These are phyloP conservation scores for Brachypalpus laphriformis DNA, from an alignment of 2,888 invertebrate genomes.

Conservation along the genomic window DNA sequence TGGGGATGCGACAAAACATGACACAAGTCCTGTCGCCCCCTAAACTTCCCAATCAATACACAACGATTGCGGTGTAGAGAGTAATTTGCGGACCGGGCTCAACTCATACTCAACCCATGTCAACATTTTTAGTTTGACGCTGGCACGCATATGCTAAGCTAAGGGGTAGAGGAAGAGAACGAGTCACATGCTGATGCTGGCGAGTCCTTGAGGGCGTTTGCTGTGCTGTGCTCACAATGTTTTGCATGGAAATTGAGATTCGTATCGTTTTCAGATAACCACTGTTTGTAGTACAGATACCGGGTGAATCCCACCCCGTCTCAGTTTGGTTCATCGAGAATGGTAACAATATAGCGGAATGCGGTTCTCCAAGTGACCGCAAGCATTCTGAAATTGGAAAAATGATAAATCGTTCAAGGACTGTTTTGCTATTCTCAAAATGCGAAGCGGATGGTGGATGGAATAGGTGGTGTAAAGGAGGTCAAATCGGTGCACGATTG, in stretches of 20 bases:
- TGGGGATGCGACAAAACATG: conserved; percentile 69
- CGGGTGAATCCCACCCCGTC: neutral
- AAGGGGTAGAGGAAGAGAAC: neutral
- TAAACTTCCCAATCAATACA: conserved; percentile 53
- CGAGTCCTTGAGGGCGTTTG: conserved; percentile 58
- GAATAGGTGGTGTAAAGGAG: conserved; percentile 19
- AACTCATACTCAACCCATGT: conserved; percentile 34
- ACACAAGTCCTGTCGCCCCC: conserved; percentile 24
- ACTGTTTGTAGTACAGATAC: conserved; percentile 9
- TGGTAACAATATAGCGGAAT: conserved; percentile 64
- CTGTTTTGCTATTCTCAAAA: neutral
- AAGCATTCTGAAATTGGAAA: conserved; percentile 69
- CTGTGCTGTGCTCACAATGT: conserved; percentile 15
- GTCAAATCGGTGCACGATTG: conserved; percentile 30
- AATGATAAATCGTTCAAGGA: conserved; percentile 68
- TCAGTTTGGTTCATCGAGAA: conserved; percentile 13
- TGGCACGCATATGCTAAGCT: conserved; percentile 64
- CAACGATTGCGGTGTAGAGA: conserved; percentile 49
- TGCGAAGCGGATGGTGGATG: no score
- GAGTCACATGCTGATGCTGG: conserved; percentile 30
- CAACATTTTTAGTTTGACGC: conserved; percentile 55
- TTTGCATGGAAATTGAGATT: conserved; percentile 72
- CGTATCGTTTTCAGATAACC: conserved; percentile 64
- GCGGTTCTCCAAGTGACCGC: conserved; percentile 64
- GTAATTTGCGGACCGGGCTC: conserved; percentile 34